These are phyloP conservation scores for Tragopan temminckii DNA, from an alignment of 2,797 vertebrate genomes.

Conservation along the genomic window DNA sequence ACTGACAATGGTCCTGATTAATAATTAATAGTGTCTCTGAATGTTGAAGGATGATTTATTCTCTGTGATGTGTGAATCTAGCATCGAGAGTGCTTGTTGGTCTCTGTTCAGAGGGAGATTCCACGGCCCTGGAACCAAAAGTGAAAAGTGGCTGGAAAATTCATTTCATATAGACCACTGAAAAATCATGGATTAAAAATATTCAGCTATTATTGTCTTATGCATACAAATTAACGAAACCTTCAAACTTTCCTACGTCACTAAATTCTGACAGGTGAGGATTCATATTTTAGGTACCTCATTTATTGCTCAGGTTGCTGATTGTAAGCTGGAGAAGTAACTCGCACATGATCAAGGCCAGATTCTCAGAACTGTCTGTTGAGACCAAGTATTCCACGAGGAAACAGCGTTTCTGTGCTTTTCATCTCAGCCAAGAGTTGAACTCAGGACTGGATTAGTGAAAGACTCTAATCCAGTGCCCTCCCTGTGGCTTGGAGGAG, in stretches of 20 bases:
- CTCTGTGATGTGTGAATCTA: not conserved
- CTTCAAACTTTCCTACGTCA: not conserved
- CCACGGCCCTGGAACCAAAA: not conserved
- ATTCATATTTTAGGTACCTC: not conserved
- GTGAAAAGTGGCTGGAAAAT: constrained; percentile 4
- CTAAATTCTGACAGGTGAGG: not conserved
- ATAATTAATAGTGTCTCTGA: constrained; percentile 48
- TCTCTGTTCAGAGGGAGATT: not conserved
- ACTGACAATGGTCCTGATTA: constrained; percentile 30
- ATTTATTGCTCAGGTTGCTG: not conserved
- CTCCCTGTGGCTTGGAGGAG: not conserved
- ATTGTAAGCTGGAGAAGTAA: not conserved
- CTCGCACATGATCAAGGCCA: not conserved
- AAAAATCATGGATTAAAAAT: not conserved
- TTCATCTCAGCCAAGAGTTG: not conserved
- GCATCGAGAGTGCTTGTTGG: not conserved
- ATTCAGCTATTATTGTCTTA: not conserved
- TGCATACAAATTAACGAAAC: not conserved
- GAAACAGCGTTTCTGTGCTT: not conserved
- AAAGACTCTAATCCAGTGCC: not conserved
- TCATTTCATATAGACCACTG: not conserved
- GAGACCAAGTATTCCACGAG: not conserved
- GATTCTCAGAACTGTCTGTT: not conserved
- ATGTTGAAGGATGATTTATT: constrained; percentile 8
- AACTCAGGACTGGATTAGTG: not conserved